These are phyloP conservation scores for Sinodicranocentrus sp. DNA, from an alignment of 2,888 invertebrate species.

Conservation along the genomic window DNA sequence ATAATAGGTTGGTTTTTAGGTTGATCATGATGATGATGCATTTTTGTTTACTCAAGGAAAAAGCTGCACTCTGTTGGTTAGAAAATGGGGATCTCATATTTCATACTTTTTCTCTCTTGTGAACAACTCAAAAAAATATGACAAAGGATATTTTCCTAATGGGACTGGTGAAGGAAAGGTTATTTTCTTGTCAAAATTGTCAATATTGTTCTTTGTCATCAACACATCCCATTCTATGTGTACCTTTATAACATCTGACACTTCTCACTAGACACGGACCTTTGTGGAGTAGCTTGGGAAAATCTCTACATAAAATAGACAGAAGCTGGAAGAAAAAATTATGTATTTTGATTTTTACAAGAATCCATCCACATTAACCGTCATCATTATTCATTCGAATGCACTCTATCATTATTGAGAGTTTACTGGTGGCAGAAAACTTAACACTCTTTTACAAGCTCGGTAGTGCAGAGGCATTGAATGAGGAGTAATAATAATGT, in stretches of 20 bases:
- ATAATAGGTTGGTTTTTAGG: background rate
- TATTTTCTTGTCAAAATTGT: conserved; percentile 23
- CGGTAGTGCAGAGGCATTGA: no score
- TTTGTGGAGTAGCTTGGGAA: no score
- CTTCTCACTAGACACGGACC: conserved; percentile 9
- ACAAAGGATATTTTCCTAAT: no score
- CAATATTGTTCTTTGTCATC: conserved; percentile 23
- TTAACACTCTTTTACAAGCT: background rate
- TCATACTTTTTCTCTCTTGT: conserved; percentile 1
- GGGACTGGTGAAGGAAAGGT: background rate
- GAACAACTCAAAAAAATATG: no score
- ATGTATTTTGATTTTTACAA: conserved; percentile 10
- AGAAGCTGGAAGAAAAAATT: background rate
- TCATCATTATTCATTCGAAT: conserved; percentile 4
- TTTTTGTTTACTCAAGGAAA: conserved; percentile 8
- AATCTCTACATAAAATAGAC: no score
- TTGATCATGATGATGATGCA: background rate
- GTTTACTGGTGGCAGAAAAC: background rate
- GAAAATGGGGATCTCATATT: background rate
- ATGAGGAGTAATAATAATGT: conserved; percentile 1
- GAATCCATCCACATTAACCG: background rate
- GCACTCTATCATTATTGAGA: conserved; percentile 15
- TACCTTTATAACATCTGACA: conserved; percentile 16
- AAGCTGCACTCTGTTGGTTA: background rate
- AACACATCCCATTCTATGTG: background rate